phyloP scores from a whole-genome alignment of 2,113 vertebrate genomes.

The Pardalotus punctatus region DNA sequence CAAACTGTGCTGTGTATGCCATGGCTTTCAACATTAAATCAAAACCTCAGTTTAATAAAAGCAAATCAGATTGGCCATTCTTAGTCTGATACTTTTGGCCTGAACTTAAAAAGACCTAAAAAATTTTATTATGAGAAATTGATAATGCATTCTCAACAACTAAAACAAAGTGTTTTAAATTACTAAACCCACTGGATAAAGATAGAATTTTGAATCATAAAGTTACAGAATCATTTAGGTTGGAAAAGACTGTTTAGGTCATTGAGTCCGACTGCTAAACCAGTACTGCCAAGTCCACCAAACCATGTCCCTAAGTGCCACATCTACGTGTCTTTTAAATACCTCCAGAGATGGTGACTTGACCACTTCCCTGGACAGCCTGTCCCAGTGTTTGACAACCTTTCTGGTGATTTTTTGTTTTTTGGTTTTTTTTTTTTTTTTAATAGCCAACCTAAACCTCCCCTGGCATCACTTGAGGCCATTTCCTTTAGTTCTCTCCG shows the following conservation, averaged over 20 bases:
- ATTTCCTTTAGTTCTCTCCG: fast-evolving
- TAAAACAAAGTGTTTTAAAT: not conserved
- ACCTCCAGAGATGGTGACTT: not conserved
- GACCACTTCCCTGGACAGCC: not conserved
- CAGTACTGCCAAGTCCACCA: not conserved
- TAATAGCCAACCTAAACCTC: not conserved
- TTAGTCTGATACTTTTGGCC: not conserved
- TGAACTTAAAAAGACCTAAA: not conserved
- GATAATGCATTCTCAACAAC: not conserved
- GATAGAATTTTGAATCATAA: not conserved
- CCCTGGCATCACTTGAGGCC: not conserved
- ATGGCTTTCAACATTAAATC: not conserved
- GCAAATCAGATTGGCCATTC: not conserved
- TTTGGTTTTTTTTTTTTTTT: no score
- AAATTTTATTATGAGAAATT: not conserved
- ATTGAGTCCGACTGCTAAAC: fast-evolving
- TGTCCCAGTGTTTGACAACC: not conserved
- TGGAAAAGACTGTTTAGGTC: not conserved
- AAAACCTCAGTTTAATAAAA: not conserved
- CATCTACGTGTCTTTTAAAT: not conserved
- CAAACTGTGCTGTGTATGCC: not conserved
- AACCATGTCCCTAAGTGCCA: not conserved
- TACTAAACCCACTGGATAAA: not conserved
- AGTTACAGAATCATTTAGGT: not conserved
- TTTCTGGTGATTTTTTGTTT: no score